A percentile compares a stretch with the other conserved stretches of the same genome.
phyloP scores from a whole-genome alignment of 2,113 vertebrate genomes.

The Phrynocephalus versicolor region DNA sequence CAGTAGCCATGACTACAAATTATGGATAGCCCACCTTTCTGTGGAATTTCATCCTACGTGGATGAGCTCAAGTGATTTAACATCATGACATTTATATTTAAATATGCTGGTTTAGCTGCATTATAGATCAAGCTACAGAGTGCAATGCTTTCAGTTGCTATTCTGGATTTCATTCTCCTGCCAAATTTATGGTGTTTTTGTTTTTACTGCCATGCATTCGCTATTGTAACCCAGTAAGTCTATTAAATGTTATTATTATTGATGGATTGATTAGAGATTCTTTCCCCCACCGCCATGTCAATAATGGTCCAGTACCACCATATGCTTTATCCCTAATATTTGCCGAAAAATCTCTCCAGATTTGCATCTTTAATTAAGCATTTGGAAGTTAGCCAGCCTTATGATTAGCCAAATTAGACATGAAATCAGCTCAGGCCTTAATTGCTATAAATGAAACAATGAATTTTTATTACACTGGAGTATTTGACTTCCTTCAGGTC shows the following conservation, averaged over 20 bases:
- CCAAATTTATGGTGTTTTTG: not conserved
- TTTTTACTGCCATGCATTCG: not conserved
- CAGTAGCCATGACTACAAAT: not conserved
- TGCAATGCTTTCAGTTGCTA: not conserved
- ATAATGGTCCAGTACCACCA: too few relatives aligned
- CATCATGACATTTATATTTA: not conserved
- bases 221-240: not conserved
- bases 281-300: not conserved
- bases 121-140: too few relatives aligned
- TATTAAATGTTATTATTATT: not conserved
- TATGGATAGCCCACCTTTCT: not conserved
- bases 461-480: not conserved
- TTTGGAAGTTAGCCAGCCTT: not conserved
- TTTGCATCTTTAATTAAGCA: conserved; percentile 9
- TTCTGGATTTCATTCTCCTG: not conserved
- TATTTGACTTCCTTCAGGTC: not conserved
- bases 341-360: not conserved
- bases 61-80: too few relatives aligned
- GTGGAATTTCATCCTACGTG: not conserved
- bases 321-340: not conserved
- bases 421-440: not conserved
- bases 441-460: not conserved
- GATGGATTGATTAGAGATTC: not conserved
- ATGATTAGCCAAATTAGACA: not conserved
- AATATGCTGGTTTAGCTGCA: not conserved